A percentile compares a stretch with the other conserved stretches of the same genome.
Conservation (phyloP, 2,113 vertebrate species). For the Seriola quinqueradiata region DNA sequence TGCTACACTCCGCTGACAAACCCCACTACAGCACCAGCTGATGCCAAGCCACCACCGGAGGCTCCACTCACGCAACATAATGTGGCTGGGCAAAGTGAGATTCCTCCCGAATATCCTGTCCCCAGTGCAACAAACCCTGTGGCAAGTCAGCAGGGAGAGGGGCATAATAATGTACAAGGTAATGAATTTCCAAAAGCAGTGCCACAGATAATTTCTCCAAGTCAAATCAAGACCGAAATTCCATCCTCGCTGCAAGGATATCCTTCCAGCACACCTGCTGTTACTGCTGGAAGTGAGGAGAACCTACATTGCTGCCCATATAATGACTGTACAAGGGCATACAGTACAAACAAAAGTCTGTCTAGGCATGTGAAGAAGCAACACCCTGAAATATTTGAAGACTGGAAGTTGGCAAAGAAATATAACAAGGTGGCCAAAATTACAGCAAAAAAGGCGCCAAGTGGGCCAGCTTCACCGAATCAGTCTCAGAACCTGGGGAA, state of each 20-base stretch:
- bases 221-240: slow-evolving; percentile 78
- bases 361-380: slow-evolving; percentile 97
- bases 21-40: slow-evolving; percentile 51
- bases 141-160: slow-evolving; percentile 43
- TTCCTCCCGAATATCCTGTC: slow-evolving; percentile 46
- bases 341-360: slow-evolving; percentile 97
- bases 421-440: slow-evolving; percentile 91
- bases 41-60: slow-evolving; percentile 35
- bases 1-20: slow-evolving; percentile 76
- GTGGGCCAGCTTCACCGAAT: slow-evolving; percentile 78
- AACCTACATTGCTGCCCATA: slow-evolving; percentile 92
- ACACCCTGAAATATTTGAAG: slow-evolving; percentile 95
- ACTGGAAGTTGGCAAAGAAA: slow-evolving; percentile 94
- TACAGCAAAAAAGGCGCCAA: slow-evolving; percentile 78
- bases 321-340: slow-evolving; percentile 92
- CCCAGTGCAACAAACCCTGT: slow-evolving; percentile 41
- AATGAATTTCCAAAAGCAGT: slow-evolving; percentile 54
- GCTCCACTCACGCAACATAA: slow-evolving; percentile 12
- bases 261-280: slow-evolving; percentile 56
- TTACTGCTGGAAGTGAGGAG: slow-evolving; percentile 70
- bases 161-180: slow-evolving; percentile 35
- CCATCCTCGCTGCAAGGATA: slow-evolving; percentile 73
- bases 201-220: slow-evolving; percentile 68
- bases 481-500: slow-evolving; percentile 77
- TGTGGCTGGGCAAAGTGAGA: slow-evolving; percentile 29